These are phyloP conservation scores for Trachelus iudaicus DNA, from an alignment of 2,888 invertebrate genomes.

Conservation along the genomic window DNA sequence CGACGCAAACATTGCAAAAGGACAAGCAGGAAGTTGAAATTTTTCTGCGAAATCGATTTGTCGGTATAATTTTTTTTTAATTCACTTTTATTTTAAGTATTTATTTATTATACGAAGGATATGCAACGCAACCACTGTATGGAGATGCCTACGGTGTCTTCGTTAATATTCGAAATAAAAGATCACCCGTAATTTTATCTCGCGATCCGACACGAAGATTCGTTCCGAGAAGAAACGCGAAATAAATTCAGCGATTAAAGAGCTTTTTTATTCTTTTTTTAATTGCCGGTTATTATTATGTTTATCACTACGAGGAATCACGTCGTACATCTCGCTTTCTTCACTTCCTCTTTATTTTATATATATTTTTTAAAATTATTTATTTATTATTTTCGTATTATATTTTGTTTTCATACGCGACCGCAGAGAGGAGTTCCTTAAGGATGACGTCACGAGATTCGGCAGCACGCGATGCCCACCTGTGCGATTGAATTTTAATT, in stretches of 20 bases:
- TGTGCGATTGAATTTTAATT: constrained; percentile 56
- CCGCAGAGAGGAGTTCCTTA: background rate
- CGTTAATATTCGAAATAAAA: background rate
- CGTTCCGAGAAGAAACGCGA: background rate
- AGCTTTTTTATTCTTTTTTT: background rate
- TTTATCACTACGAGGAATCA: background rate
- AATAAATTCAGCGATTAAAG: background rate
- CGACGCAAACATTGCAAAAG: background rate
- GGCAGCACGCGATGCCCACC: constrained; percentile 55
- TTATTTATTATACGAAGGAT: background rate
- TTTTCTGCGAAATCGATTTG: background rate
- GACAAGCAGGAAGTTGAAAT: background rate
- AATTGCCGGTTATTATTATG: background rate
- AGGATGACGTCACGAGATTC: constrained; percentile 36
- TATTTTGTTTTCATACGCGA: background rate
- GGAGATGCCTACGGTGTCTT: background rate
- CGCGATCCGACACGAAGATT: background rate
- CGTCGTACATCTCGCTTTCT: background rate
- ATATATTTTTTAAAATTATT: background rate
- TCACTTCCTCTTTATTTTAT: background rate
- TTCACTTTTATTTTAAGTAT: background rate
- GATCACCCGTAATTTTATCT: background rate
- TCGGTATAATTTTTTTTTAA: background rate
- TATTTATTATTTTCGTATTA: background rate
- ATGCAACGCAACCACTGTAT: background rate